A percentile compares a stretch with the other conserved stretches of the same genome.
phyloP scores from a whole-genome alignment of 2,113 vertebrate genomes.

The Elephas maximus region DNA sequence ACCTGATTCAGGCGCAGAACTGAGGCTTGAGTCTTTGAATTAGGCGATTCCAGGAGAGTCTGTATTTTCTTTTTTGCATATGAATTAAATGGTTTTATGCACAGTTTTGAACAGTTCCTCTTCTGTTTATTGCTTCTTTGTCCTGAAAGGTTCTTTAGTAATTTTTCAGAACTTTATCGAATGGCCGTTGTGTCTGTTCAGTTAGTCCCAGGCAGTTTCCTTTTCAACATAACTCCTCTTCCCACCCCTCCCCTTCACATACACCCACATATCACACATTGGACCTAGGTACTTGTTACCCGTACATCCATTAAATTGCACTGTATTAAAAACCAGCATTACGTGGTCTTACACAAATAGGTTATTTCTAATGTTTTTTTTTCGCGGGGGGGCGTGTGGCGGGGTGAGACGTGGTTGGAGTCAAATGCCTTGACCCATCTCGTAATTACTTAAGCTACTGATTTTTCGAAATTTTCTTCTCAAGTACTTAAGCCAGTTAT shows the following conservation, averaged over 20 bases:
- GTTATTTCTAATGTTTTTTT: neutral
- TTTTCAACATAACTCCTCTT: neutral
- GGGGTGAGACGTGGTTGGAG: slow-evolving; percentile 9
- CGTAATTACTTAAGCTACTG: neutral
- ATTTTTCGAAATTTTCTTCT: too few species aligned
- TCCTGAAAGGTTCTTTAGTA: neutral
- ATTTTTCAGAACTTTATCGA: slow-evolving; percentile 53
- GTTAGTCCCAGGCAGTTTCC: neutral
- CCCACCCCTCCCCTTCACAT: neutral
- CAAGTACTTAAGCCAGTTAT: neutral
- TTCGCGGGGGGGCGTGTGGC: neutral
- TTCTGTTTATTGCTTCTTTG: slow-evolving; percentile 4
- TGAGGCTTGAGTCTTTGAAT: neutral
- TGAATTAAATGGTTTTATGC: neutral
- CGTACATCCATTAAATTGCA: neutral
- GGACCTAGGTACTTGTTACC: neutral
- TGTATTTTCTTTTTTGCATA: neutral
- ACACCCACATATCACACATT: neutral
- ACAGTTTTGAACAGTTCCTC: neutral
- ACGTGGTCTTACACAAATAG: neutral
- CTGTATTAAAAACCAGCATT: neutral
- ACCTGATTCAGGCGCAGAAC: neutral
- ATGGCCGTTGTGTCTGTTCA: slow-evolving; percentile 28
- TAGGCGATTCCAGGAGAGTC: neutral
- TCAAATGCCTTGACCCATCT: neutral